A percentile compares a stretch with the other conserved stretches of the same genome.
phyloP scores from a whole-genome alignment of 1,140 invertebrate species.

The Caenorhabditis tropicalis region DNA sequence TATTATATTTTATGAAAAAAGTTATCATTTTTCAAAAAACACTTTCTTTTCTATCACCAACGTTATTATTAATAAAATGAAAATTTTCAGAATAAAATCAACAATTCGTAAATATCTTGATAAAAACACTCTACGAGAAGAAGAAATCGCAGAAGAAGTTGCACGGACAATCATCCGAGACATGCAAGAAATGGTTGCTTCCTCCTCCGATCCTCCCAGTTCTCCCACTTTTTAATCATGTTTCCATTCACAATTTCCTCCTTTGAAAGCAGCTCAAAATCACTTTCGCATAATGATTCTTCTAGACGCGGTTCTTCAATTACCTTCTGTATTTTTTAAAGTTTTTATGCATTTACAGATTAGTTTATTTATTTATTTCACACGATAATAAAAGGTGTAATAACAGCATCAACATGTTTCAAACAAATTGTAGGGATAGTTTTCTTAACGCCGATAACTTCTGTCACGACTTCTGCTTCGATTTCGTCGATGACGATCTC shows the following conservation, averaged over 20 bases:
- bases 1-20: no score
- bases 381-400: not conserved
- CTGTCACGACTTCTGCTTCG: slow-evolving; percentile 11
- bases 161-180: slow-evolving; percentile 45
- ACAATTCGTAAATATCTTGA: slow-evolving; percentile 35
- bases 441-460: not conserved
- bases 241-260: not conserved
- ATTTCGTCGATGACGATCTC: slow-evolving; percentile 9
- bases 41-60: not conserved
- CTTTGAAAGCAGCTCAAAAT: not conserved
- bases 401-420: not conserved
- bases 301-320: not conserved
- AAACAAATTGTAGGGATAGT: not conserved
- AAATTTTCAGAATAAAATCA: slow-evolving; percentile 33
- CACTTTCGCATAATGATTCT: slow-evolving; percentile 20
- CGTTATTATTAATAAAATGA: no score
- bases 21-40: no score
- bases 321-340: not conserved
- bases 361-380: not conserved
- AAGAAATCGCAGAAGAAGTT: slow-evolving; percentile 48
- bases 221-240: slow-evolving; percentile 6
- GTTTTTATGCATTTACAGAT: not conserved
- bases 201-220: not conserved
- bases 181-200: slow-evolving; percentile 45
- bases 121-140: slow-evolving; percentile 21